Base-by-base conservation (phyloP, 1,140 invertebrate species). In the Tetramorium simillimum region DNA sequence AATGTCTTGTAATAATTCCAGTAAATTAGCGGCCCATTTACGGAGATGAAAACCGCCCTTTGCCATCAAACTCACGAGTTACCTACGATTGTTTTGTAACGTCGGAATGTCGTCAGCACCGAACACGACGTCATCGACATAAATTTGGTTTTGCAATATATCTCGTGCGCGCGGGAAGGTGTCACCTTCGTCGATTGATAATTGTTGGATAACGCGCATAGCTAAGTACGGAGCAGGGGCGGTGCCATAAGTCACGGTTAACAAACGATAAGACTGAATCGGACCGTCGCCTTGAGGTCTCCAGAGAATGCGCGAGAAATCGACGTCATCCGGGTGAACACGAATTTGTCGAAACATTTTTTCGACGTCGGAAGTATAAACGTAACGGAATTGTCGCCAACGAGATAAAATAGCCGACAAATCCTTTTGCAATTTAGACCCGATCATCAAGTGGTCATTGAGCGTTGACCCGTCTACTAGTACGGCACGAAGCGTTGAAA, bases 261-360 rank as follows among this genome's bases (percentile, higher is more conserved):
- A 56, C 0, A 65, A 7, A 4, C 43, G 33, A n/a, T 24, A 80
- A 7, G 33, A 14, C n/a, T n/a, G 6, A 4, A 62, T 28, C 0
- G 33, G 2, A 1, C 0, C 0, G 2, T 46, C 21, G 2, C 16
- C 5, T 0, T 1, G 1, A 3, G 24, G 14, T 14, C 40, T 37
- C 46, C 49, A 72, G 2, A 72, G 3, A 18, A 72, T 51, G 1
- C 49, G 12, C 3, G 2, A 0, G 16, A 51, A 72, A 10, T 72
- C 9, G 2, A 16, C 21, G 14, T 84, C 58, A 1, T 28, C 46
- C 3, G 3, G 24, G 53, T 73, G 18, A 1, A 84, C 21, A 2
- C 70, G 33, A 7, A 69, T 81, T 9, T 81, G 65, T 43, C 65
- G 24, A 5, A 70, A 81, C 65, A 81, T 81, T 16, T 84, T 84